Evolutionary conservation across 2,888 invertebrate genomes (phyloP).

Genomic region (Theretra japonica): DNA sequence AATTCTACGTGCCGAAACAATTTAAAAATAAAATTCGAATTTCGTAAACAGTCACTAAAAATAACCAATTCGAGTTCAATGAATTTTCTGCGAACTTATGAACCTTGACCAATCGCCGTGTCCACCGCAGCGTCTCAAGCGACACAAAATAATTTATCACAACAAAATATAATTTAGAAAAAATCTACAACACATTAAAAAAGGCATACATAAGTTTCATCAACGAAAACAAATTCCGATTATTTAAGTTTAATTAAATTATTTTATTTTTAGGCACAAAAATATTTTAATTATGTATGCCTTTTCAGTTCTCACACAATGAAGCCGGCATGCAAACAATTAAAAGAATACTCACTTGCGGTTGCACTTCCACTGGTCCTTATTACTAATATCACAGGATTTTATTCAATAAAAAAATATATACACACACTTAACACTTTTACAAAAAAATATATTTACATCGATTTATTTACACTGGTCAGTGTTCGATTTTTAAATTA

Average conservation of each 20-base stretch:
- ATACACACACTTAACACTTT: slow-evolving; percentile 56
- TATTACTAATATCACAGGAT: slow-evolving; percentile 82
- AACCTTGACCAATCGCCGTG: not conserved
- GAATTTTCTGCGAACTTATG: not conserved
- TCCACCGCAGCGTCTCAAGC: not conserved
- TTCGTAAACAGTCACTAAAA: not conserved
- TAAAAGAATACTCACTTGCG: slow-evolving; percentile 70
- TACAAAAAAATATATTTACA: slow-evolving; percentile 50
- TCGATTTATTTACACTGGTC: slow-evolving; percentile 59
- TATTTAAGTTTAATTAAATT: not conserved
- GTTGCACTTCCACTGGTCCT: slow-evolving; percentile 54
- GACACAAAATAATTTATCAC: not conserved
- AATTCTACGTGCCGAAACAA: not conserved
- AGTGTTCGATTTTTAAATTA: slow-evolving; percentile 47
- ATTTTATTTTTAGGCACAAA: not conserved
- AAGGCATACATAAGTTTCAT: not conserved
- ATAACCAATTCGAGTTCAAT: slow-evolving; percentile 5
- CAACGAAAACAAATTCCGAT: not conserved
- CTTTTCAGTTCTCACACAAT: not conserved
- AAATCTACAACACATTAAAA: not conserved
- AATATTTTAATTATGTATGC: not conserved
- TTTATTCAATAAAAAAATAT: slow-evolving; percentile 59
- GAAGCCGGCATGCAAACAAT: slow-evolving; percentile 30
- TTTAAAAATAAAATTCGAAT: not conserved
- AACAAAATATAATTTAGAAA: not conserved